Conservation (phyloP, 2,888 invertebrate species). For the Caenorhabditis sp. region DNA sequence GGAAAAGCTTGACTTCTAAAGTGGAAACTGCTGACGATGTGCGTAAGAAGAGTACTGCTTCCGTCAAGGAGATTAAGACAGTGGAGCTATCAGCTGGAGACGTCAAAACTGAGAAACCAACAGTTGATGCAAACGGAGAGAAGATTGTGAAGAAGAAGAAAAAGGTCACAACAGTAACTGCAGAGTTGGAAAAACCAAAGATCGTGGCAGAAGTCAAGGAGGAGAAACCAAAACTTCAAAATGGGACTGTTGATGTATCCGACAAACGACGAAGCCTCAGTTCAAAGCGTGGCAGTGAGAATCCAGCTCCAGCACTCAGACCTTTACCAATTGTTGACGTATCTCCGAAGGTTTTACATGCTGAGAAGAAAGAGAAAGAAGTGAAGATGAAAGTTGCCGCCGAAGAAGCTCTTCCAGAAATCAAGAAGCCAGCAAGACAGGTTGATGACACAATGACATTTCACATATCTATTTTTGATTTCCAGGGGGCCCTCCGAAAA, state of each 20-base stretch:
- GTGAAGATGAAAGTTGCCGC: conserved; percentile 20
- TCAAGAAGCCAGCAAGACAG: conserved; percentile 64
- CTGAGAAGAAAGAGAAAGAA: conserved; percentile 40
- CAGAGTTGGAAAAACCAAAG: conserved; percentile 47
- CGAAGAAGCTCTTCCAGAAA: conserved; percentile 55
- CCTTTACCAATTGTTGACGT: conserved; percentile 2
- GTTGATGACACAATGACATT: conserved; percentile 2
- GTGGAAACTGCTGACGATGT: conserved; percentile 33
- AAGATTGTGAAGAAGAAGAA: conserved; percentile 56
- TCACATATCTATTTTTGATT: neutral
- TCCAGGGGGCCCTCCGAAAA: conserved; percentile 67
- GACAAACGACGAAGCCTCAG: conserved; percentile 45
- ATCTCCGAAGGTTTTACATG: neutral
- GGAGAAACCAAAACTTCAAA: neutral
- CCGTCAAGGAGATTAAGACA: conserved; percentile 37
- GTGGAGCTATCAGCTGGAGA: conserved; percentile 19
- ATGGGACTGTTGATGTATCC: neutral
- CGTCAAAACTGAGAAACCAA: conserved; percentile 20
- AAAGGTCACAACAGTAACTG: conserved; percentile 44
- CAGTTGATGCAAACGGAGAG: conserved; percentile 4
- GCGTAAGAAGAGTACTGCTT: conserved; percentile 34
- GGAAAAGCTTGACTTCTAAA: conserved; percentile 29
- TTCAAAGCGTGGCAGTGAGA: conserved; percentile 37
- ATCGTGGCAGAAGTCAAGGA: conserved; percentile 1
- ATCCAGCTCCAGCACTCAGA: neutral